These are phyloP conservation scores for Slavum lentiscoides DNA, from an alignment of 2,888 invertebrate genomes.

Conservation along the genomic window DNA sequence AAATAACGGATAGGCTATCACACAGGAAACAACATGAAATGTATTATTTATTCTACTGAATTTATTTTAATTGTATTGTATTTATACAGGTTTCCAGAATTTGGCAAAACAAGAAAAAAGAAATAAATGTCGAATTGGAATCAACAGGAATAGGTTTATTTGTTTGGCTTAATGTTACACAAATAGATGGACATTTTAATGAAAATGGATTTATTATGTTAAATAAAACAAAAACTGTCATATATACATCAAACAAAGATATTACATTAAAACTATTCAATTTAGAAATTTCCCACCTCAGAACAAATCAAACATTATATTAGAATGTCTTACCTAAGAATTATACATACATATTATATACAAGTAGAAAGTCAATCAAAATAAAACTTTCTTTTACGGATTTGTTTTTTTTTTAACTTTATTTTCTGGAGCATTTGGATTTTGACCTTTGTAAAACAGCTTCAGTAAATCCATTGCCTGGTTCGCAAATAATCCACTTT, in stretches of 20 bases:
- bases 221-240: conserved; percentile 39
- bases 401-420: conserved; percentile 65
- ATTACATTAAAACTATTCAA: conserved; percentile 21
- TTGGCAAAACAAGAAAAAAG: conserved; percentile 29
- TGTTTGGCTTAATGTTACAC: conserved; percentile 46
- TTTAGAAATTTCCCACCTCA: conserved; percentile 35
- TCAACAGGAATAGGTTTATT: conserved; percentile 49
- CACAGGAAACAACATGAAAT: no score
- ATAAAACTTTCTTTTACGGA: conserved; percentile 16
- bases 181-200: conserved; percentile 32
- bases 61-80: no score
- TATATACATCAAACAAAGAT: conserved; percentile 36
- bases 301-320: conserved; percentile 10
- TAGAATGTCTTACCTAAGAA: background rate
- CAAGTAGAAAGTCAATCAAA: background rate
- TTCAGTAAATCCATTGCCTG: conserved; percentile 87
- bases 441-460: conserved; percentile 91
- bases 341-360: conserved; percentile 1
- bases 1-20: no score
- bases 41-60: no score
- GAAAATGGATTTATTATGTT: conserved; percentile 51
- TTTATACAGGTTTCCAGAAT: conserved; percentile 22
- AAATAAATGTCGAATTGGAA: conserved; percentile 38
- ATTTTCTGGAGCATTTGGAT: conserved; percentile 79
- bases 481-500: conserved; percentile 70